A percentile compares a stretch with the other conserved stretches of the same genome.
phyloP scores from a whole-genome alignment of 2,888 invertebrate species.

The Lasioglossum calceatum region DNA sequence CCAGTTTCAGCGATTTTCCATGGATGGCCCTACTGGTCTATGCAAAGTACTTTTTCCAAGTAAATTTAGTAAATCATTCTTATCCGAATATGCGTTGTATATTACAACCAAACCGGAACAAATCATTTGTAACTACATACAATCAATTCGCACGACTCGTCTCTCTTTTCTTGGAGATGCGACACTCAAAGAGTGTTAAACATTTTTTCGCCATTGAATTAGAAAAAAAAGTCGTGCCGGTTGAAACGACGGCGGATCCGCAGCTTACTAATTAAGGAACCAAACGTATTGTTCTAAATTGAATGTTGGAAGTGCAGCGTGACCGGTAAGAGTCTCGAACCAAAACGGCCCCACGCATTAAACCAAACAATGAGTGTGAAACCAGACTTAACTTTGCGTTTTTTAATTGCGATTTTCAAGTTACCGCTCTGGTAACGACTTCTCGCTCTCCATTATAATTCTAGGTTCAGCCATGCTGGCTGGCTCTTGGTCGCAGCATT shows the following conservation, averaged over 20 bases:
- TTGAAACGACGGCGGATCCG: neutral
- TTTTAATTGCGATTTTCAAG: constrained; percentile 3
- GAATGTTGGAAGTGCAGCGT: neutral
- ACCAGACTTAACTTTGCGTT: neutral
- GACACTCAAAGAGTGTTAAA: neutral
- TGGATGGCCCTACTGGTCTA: neutral
- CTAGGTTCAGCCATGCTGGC: constrained; percentile 1
- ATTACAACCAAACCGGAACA: neutral
- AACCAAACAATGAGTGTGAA: neutral
- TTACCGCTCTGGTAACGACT: neutral
- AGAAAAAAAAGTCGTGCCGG: neutral
- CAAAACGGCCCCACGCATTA: neutral
- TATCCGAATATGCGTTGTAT: neutral
- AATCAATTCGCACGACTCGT: neutral
- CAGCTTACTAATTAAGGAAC: neutral
- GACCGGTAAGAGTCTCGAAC: neutral
- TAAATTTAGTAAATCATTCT: neutral
- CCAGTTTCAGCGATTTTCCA: neutral
- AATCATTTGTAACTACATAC: neutral
- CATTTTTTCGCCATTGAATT: neutral
- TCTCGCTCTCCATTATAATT: neutral
- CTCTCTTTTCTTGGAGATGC: neutral
- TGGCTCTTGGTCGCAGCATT: neutral
- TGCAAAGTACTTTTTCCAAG: neutral
- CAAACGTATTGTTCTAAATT: neutral